Evolutionary conservation across 2,797 vertebrate species (phyloP).

Genomic region (Paguma larvata): DNA sequence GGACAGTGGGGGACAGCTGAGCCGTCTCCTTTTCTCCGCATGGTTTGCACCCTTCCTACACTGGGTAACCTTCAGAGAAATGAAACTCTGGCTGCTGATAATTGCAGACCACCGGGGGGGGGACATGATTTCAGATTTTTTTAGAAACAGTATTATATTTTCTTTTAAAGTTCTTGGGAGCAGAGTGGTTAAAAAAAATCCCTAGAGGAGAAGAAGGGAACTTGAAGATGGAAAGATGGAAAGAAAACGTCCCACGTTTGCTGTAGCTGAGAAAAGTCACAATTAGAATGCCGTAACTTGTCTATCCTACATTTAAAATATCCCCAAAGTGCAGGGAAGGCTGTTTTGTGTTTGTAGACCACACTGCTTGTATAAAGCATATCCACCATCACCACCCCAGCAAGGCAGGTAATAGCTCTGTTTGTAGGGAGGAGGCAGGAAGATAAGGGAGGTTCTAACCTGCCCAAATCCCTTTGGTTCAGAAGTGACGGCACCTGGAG

Average conservation of each 20-base stretch:
- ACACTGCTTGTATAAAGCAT: background rate
- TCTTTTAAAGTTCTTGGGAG: background rate
- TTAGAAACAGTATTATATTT: slow-evolving; percentile 8
- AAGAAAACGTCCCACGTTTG: background rate
- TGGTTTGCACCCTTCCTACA: background rate
- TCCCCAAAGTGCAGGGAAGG: background rate
- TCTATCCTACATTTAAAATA: background rate
- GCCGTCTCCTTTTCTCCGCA: background rate
- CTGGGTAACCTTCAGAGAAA: background rate
- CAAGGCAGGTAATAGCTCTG: background rate
- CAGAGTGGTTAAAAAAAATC: background rate
- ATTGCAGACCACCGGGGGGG: background rate
- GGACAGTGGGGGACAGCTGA: background rate
- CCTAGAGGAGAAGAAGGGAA: background rate
- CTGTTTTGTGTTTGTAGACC: background rate
- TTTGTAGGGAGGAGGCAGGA: background rate
- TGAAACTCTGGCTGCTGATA: background rate
- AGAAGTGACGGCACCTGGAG: background rate
- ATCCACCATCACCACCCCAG: background rate
- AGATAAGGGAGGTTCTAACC: background rate
- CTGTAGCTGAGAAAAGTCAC: background rate
- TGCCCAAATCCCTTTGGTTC: background rate
- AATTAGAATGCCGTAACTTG: background rate
- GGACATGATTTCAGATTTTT: slow-evolving; percentile 34
- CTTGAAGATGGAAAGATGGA: background rate